Base-by-base conservation (phyloP, 2,797 vertebrate genomes). In the Gadopsis bispinosus region DNA sequence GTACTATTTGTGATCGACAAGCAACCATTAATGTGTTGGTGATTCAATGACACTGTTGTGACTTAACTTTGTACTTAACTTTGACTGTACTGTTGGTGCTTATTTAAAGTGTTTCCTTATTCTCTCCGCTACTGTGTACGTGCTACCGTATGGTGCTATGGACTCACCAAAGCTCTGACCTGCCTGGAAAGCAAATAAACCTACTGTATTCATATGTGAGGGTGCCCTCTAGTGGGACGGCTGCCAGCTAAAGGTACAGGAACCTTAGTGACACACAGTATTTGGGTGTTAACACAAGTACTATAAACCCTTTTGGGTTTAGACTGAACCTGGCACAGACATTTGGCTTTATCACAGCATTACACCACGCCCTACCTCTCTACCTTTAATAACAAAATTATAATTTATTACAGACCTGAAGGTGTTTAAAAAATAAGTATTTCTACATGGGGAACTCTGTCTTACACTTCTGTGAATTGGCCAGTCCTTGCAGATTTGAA, bases 131-230 rank as follows among this genome's bases (percentile, higher is more conserved):
- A 64, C 62, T 79, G 89, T 92, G 55, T 81, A 37, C 26, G 45
- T 91, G 55, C 68, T 81, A 61, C 66, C 81, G 77, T 84, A 55
- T 70, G 88, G 85, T 92, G 88, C 90, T 88, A 70, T 56, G 54
- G 45, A 85, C 63, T 81, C n/a, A 65, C 39, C 33, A 31, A 29
- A 59, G 59, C 70, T 83, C 73, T 73, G 53, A 84, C 41, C 63
- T 73, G 56, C 66, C 66, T 81, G 68, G 33, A 73, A 53, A 79
- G 29, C 65, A 62, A 37, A 62, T 50, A 29, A 47, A 5, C 69
- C 29, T 71, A 14, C 45, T 84, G 62, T 73, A 68, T 31, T 69
- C 7, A 48, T 39, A 33, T 63, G 54, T 63, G 73, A 88, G 45
- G 69, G 51, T 43, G 69, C 82, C 87, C 86, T 86, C 87, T 83